These are phyloP conservation scores for Aldrovandia affinis DNA, from an alignment of 2,797 vertebrate genomes.

Conservation along the genomic window DNA sequence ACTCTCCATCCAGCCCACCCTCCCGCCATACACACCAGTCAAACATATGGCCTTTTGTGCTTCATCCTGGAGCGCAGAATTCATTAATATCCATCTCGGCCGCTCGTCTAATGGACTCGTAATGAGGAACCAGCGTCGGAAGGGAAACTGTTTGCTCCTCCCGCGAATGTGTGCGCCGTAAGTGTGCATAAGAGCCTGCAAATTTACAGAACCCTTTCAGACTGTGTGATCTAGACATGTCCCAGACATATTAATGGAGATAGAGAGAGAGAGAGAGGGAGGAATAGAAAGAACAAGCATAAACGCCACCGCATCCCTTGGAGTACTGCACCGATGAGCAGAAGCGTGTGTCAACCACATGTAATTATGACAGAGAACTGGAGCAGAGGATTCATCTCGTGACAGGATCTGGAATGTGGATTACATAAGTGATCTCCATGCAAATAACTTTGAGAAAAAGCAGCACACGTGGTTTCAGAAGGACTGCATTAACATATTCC, in stretches of 20 bases:
- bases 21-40: not conserved
- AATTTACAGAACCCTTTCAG: not conserved
- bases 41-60: conserved; percentile 10
- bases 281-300: not conserved
- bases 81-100: conserved; percentile 8
- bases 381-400: conserved; percentile 5
- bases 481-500: conserved; percentile 12
- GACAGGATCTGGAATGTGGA: conserved; percentile 14
- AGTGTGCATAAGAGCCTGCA: not conserved
- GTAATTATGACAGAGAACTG: conserved; percentile 9
- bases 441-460: not conserved
- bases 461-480: not conserved
- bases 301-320: not conserved
- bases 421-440: conserved; percentile 15
- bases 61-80: not conserved
- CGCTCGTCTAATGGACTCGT: not conserved
- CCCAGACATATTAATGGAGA: not conserved
- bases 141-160: not conserved
- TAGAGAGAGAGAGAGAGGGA: not conserved
- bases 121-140: not conserved
- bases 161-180: not conserved
- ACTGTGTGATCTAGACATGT: not conserved
- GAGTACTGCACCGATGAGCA: not conserved
- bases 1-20: not conserved
- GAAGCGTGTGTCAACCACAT: not conserved